Evolutionary conservation across 2,797 vertebrate species (phyloP), one percentile per base, ranked within the genome.

Genomic region (Prunella strophiata): DNA sequence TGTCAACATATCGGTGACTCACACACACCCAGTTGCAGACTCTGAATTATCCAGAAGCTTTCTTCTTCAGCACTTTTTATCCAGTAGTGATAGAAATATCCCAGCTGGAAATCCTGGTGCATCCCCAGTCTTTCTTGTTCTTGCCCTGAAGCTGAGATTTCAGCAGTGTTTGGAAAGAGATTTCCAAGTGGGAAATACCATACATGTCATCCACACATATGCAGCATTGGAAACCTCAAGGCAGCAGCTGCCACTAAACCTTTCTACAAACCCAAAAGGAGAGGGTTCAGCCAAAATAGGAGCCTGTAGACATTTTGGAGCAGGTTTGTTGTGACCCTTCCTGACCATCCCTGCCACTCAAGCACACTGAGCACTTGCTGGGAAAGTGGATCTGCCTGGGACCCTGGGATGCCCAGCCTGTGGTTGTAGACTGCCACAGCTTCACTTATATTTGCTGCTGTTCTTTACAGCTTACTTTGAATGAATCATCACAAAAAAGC

Each of bases 1-100:
- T 93, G 77, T 63, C 88, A 93, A 90, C 55, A 48, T 58, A 43
- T 1, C 22, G 45, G 66, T 95, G 94, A 94, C 58, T 94, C 93
- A 94, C 62, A 61, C 2, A 47, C 16, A 27, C 55, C 26, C 74
- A 36, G 36, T n/a, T 63, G 62, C 87, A 83, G 58, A 43, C 57
- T 57, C 51, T 50, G 65, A 72, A 36, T 76, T 84, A 63, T 47
- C 74, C 38, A 59, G 52, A 40, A 81, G 48, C 55, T 52, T 88
- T 76, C 71, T 79, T 54, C 57, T 86, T 75, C 23, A 34, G 61
- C 2, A 5, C 11, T 68, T 85, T 87, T 67, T 45, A 75, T 57
- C 57, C 55, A 45, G 47, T 16, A 43, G 26, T 4, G 7, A 83
- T 14, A 58, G 75, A 92, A 77, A 75, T n/a, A 75, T 11, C 34